A percentile compares a stretch with the other conserved stretches of the same genome.
phyloP scores from a whole-genome alignment of 2,113 vertebrate genomes.

The Poecile atricapillus region DNA sequence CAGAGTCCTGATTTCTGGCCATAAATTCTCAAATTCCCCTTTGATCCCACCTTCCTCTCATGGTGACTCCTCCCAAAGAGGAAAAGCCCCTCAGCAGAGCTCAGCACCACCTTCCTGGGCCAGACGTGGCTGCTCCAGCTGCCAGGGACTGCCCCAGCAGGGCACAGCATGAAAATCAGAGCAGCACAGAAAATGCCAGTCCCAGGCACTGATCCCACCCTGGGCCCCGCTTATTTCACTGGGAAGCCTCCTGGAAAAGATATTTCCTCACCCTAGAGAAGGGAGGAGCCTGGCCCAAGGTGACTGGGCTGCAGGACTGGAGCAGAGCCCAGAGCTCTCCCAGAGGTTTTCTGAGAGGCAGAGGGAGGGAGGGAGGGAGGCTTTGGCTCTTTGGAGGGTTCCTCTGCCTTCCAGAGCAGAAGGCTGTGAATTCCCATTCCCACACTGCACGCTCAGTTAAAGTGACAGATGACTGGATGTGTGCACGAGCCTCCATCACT shows the following conservation, averaged over 20 bases:
- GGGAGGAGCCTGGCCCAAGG: slow-evolving; percentile 14
- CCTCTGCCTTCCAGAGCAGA: slow-evolving; percentile 31
- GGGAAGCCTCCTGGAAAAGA: not conserved
- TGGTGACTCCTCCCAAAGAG: not conserved
- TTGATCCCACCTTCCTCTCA: not conserved
- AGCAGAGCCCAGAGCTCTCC: slow-evolving; percentile 13
- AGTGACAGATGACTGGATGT: not conserved
- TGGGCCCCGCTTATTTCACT: not conserved
- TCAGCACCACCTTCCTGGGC: not conserved
- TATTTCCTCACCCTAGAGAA: not conserved
- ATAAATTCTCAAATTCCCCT: not conserved
- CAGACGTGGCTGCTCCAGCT: not conserved
- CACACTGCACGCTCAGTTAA: not conserved
- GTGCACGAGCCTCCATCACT: not conserved
- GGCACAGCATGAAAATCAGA: not conserved
- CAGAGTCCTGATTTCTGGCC: not conserved
- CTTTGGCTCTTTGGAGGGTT: not conserved
- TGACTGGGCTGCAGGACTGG: slow-evolving; percentile 36
- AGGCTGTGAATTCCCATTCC: slow-evolving; percentile 34
- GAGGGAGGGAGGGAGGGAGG: not conserved
- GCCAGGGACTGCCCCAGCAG: not conserved
- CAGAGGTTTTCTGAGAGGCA: not conserved
- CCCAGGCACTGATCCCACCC: not conserved
- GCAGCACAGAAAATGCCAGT: not conserved
- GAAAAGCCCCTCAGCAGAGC: not conserved